Conservation (phyloP, 2,888 invertebrate genomes). For the Oscheius sp. region DNA sequence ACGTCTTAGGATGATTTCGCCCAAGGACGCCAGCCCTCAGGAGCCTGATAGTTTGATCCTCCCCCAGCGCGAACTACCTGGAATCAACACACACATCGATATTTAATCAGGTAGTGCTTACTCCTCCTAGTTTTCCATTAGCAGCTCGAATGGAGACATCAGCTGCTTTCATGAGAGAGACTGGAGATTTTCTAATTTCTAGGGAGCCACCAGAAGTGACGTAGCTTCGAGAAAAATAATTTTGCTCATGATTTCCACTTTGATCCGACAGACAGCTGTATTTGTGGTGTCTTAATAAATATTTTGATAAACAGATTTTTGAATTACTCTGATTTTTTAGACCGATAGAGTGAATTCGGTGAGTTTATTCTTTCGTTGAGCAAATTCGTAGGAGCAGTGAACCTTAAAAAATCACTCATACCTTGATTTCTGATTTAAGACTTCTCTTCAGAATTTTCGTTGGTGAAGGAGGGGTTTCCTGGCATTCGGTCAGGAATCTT, state of each 20-base stretch:
- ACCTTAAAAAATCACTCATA: too few relatives aligned
- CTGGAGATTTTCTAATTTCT: conserved; percentile 3
- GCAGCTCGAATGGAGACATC: conserved; percentile 47
- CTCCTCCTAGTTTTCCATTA: conserved; percentile 53
- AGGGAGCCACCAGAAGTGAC: too few relatives aligned
- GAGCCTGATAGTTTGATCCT: conserved; percentile 44
- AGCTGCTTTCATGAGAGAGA: conserved; percentile 19
- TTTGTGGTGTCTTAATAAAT: too few relatives aligned
- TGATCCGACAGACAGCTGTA: too few relatives aligned
- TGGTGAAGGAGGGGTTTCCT: background rate
- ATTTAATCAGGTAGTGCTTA: conserved; percentile 14
- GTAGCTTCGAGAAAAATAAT: too few relatives aligned
- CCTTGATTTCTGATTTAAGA: too few relatives aligned
- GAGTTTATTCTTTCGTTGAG: background rate
- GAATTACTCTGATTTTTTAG: too few relatives aligned
- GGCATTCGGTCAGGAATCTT: conserved; percentile 8
- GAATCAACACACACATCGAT: conserved; percentile 16
- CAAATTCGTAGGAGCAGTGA: background rate
- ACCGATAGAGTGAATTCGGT: too few relatives aligned
- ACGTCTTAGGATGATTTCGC: conserved; percentile 31
- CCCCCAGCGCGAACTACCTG: conserved; percentile 49
- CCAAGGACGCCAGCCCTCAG: conserved; percentile 56
- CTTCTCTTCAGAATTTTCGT: background rate
- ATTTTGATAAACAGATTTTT: too few relatives aligned
- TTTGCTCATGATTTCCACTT: too few relatives aligned